Conservation (phyloP, 30 jellyfish, hydroid and myxozoan species). For the Mastigias papua region DNA sequence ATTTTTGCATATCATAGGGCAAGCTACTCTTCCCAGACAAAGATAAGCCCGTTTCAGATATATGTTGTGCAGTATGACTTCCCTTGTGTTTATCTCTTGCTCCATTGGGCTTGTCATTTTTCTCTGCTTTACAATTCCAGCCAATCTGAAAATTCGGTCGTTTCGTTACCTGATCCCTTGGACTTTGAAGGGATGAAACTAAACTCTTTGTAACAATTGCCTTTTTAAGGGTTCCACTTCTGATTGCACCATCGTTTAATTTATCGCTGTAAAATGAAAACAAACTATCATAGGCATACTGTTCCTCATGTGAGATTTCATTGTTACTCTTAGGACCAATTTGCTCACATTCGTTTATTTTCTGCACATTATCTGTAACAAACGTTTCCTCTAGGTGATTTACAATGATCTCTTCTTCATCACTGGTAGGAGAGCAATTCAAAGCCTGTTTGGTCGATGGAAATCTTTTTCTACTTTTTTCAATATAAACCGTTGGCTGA, state of each 20-base stretch:
- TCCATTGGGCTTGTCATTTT: no score
- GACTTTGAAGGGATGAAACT: neutral
- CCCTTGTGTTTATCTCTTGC: no score
- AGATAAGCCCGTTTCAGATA: neutral
- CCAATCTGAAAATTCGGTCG: neutral
- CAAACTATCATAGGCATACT: conserved; percentile 41
- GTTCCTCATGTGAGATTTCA: neutral
- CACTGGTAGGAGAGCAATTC: conserved; percentile 16
- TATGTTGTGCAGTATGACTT: no score
- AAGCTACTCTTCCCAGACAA: neutral
- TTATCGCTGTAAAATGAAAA: conserved; percentile 1
- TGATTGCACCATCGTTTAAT: neutral
- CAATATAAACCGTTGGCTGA: neutral
- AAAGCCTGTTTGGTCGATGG: neutral
- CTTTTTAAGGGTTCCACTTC: neutral
- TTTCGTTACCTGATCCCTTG: neutral
- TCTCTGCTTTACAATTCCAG: neutral
- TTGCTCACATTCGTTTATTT: neutral
- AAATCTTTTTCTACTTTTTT: neutral
- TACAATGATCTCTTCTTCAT: neutral
- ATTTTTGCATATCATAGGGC: neutral
- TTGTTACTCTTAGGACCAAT: neutral
- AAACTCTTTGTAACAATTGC: conserved; percentile 19
- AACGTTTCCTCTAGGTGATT: conserved; percentile 5
- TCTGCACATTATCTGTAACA: conserved; percentile 39